phyloP scores from a whole-genome alignment of 2,888 invertebrate genomes.

The Monopis laevigella region DNA sequence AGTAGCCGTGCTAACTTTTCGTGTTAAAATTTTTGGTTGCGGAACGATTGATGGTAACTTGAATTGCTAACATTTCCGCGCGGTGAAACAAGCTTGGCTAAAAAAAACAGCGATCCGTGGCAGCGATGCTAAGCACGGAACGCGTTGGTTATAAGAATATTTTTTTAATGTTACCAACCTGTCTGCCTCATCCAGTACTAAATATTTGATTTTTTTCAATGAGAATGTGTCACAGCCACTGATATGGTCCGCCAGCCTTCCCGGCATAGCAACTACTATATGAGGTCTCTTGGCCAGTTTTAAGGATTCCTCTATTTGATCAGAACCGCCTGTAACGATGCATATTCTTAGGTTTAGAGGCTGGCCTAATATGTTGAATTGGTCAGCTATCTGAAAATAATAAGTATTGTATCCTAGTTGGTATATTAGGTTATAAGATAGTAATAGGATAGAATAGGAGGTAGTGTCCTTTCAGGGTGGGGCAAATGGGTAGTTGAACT shows the following conservation, averaged over 20 bases:
- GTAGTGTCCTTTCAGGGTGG: too few relatives aligned
- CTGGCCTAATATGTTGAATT: constrained; percentile 92
- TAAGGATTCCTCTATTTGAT: constrained; percentile 88
- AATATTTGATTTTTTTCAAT: constrained; percentile 80
- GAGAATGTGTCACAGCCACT: constrained; percentile 86
- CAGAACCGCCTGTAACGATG: constrained; percentile 95
- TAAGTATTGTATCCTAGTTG: too few relatives aligned
- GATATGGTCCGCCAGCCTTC: constrained; percentile 92
- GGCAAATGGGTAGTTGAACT: too few relatives aligned
- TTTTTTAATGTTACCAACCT: constrained; percentile 66
- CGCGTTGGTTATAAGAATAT: constrained; percentile 5
- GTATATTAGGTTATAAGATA: too few relatives aligned
- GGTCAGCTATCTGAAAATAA: constrained; percentile 84
- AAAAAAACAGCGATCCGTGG: too few relatives aligned
- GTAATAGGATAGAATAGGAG: too few relatives aligned
- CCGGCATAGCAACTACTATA: constrained; percentile 96
- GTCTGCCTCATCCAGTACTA: constrained; percentile 98
- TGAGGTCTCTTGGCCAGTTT: constrained; percentile 89
- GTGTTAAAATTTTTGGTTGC: too few relatives aligned
- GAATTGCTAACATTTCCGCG: too few relatives aligned
- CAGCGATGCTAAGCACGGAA: too few relatives aligned
- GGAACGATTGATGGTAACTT: too few relatives aligned
- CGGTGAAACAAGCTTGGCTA: too few relatives aligned
- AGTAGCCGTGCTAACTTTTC: too few relatives aligned
- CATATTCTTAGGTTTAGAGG: constrained; percentile 84